Conservation (phyloP, 37 sponge, comb jelly and placozoan genomes). For the Aplysina aerophoba region DNA sequence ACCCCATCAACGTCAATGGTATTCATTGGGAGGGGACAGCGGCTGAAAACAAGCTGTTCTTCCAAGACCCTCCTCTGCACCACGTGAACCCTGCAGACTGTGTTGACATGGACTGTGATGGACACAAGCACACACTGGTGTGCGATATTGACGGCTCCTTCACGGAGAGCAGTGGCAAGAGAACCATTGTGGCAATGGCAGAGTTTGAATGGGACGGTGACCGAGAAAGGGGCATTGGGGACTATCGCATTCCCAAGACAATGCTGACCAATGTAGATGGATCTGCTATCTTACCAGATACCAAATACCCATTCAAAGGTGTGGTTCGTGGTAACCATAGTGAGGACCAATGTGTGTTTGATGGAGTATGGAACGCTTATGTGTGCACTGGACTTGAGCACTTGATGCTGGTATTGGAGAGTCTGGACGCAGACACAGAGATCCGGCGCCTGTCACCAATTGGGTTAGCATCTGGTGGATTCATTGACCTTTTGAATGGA, state of each 20-base stretch:
- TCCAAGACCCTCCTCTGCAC: slow-evolving; percentile 50
- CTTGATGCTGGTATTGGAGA: slow-evolving; percentile 92
- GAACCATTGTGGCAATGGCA: slow-evolving; percentile 67
- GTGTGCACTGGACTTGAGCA: slow-evolving; percentile 72
- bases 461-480: slow-evolving; percentile 78
- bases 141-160: slow-evolving; percentile 79
- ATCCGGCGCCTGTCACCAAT: slow-evolving; percentile 88
- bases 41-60: slow-evolving; percentile 38
- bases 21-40: slow-evolving; percentile 19
- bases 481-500: slow-evolving; percentile 90
- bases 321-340: slow-evolving; percentile 60
- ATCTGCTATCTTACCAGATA: slow-evolving; percentile 20
- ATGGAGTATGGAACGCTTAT: slow-evolving; percentile 76
- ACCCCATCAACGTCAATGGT: slow-evolving; percentile 51
- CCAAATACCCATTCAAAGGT: slow-evolving; percentile 77
- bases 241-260: slow-evolving; percentile 86
- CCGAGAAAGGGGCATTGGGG: slow-evolving; percentile 77
- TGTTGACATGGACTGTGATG: slow-evolving; percentile 99
- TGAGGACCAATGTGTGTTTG: slow-evolving; percentile 51
- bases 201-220: slow-evolving; percentile 96
- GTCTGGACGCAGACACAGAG: slow-evolving; percentile 96
- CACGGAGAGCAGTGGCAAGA: slow-evolving; percentile 19
- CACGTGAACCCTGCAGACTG: slow-evolving; percentile 94
- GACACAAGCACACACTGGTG: slow-evolving; percentile 81
- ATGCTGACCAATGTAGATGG: slow-evolving; percentile 76